A percentile compares a stretch with the other conserved stretches of the same genome.
Conservation (phyloP, 2,888 invertebrate species). For the Polyploca ridens region DNA sequence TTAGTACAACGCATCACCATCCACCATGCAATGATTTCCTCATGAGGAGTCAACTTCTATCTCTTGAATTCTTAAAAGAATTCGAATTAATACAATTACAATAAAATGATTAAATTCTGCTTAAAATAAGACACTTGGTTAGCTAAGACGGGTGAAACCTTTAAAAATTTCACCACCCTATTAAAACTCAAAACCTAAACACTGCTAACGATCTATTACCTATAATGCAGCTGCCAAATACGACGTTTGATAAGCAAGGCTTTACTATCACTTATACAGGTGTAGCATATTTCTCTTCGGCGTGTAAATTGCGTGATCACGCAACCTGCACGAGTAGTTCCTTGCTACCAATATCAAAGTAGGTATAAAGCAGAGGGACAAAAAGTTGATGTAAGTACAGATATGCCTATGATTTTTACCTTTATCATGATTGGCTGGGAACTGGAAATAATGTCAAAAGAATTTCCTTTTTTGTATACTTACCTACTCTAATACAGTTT, state of each 20-base stretch:
- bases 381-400: background rate
- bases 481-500: too few species aligned
- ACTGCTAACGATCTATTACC: background rate
- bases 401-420: background rate
- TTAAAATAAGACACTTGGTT: too few species aligned
- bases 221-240: background rate
- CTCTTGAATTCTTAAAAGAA: too few species aligned
- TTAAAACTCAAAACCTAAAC: background rate
- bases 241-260: background rate
- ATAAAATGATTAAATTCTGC: too few species aligned
- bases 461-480: too few species aligned
- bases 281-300: slow-evolving; percentile 40
- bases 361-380: background rate
- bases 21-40: too few species aligned
- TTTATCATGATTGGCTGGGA: background rate
- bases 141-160: too few species aligned
- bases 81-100: too few species aligned
- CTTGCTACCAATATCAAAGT: slow-evolving; percentile 13
- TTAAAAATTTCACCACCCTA: background rate
- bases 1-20: too few species aligned
- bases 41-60: too few species aligned
- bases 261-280: background rate
- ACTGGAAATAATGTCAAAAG: too few species aligned
- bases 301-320: slow-evolving; percentile 47
- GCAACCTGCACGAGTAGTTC: slow-evolving; percentile 36